phyloP scores from a whole-genome alignment of 1,140 invertebrate genomes.

The Aphelinus certus region DNA sequence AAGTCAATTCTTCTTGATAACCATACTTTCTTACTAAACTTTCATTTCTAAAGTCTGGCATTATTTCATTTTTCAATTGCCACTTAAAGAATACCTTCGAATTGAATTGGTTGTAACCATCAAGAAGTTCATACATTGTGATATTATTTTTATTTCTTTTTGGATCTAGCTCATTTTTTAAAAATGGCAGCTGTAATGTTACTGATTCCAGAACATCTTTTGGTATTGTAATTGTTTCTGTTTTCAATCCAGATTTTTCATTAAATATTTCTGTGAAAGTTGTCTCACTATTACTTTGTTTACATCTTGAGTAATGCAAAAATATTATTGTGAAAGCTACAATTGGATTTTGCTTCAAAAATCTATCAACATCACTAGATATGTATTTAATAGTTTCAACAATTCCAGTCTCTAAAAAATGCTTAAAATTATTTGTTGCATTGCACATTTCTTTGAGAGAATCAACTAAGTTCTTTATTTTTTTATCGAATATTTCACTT shows the following conservation, averaged over 20 bases:
- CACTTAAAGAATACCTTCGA: slow-evolving; percentile 69
- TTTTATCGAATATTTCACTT: slow-evolving; percentile 40
- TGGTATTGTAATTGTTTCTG: slow-evolving; percentile 42
- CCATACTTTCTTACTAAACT: slow-evolving; percentile 70
- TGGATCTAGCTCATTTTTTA: slow-evolving; percentile 57
- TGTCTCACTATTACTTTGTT: slow-evolving; percentile 19
- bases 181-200: slow-evolving; percentile 44
- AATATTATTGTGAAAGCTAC: slow-evolving; percentile 59
- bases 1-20: slow-evolving; percentile 71
- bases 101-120: slow-evolving; percentile 69
- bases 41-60: slow-evolving; percentile 70
- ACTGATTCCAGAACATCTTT: slow-evolving; percentile 48
- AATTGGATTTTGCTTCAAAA: slow-evolving; percentile 60
- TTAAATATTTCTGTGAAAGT: slow-evolving; percentile 49
- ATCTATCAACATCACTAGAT: slow-evolving; percentile 50
- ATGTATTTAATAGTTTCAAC: slow-evolving; percentile 51
- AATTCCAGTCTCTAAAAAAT: slow-evolving; percentile 54
- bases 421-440: slow-evolving; percentile 44
- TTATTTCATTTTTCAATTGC: slow-evolving; percentile 63
- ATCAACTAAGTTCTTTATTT: slow-evolving; percentile 53
- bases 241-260: slow-evolving; percentile 39
- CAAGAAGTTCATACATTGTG: slow-evolving; percentile 69
- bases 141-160: slow-evolving; percentile 63
- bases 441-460: slow-evolving; percentile 53
- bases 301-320: slow-evolving; percentile 47